Conservation (phyloP, 2,888 invertebrate species). For the Gastrophysa polygoni region DNA sequence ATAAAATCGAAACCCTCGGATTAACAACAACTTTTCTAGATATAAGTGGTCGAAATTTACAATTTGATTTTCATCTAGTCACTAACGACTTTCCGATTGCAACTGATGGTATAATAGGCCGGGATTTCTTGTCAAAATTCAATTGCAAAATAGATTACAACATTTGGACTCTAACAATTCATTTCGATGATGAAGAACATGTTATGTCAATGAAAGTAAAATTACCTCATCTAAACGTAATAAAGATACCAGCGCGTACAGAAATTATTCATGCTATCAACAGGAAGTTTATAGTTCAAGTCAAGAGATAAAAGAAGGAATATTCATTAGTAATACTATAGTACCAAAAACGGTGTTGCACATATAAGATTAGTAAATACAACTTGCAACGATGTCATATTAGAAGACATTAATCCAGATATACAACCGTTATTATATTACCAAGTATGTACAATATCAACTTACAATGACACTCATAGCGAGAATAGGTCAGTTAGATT, state of each 20-base stretch:
- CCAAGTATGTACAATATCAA: too few relatives aligned
- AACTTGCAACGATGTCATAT: too few relatives aligned
- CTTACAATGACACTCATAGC: not conserved
- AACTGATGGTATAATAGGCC: not conserved
- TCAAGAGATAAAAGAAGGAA: not conserved
- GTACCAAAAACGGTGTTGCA: too few relatives aligned
- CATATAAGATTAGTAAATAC: too few relatives aligned
- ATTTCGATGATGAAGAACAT: not conserved
- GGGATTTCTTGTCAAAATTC: not conserved
- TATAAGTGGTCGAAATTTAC: too few relatives aligned
- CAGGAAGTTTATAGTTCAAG: not conserved
- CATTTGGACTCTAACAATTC: not conserved
- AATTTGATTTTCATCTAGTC: not conserved
- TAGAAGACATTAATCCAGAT: too few relatives aligned
- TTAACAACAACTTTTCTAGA: too few relatives aligned
- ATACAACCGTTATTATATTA: too few relatives aligned
- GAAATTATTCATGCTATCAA: not conserved
- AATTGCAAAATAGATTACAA: not conserved
- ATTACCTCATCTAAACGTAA: too few relatives aligned
- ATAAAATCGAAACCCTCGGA: too few relatives aligned
- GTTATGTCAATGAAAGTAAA: not conserved
- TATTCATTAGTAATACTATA: not conserved
- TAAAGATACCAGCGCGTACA: too few relatives aligned
- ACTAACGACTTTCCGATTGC: not conserved
- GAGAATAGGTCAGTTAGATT: not conserved